phyloP scores from a whole-genome alignment of 2,797 vertebrate species.

The Steatocranus sp. region DNA sequence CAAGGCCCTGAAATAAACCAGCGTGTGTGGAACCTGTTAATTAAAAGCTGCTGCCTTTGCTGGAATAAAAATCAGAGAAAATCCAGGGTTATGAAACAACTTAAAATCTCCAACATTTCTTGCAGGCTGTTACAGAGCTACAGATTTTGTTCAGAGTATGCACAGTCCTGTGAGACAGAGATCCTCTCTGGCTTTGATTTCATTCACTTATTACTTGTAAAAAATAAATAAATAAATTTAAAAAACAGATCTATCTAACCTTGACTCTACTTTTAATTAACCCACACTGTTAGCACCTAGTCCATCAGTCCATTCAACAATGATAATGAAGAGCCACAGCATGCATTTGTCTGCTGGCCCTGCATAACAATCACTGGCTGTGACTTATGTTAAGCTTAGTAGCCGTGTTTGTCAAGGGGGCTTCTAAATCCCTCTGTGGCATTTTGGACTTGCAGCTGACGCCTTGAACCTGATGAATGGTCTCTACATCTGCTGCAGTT shows the following conservation, averaged over 20 bases:
- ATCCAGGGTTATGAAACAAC: slow-evolving; percentile 44
- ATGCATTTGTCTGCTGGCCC: slow-evolving; percentile 7
- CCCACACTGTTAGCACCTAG: background rate
- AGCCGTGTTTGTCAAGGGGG: slow-evolving; percentile 29
- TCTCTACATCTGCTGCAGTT: slow-evolving; percentile 58
- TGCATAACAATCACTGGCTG: slow-evolving; percentile 4
- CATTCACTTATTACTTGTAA: background rate
- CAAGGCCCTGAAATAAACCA: slow-evolving; percentile 56
- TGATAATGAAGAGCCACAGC: background rate
- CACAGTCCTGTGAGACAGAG: background rate
- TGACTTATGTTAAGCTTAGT: slow-evolving; percentile 41
- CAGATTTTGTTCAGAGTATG: background rate
- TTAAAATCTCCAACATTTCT: slow-evolving; percentile 32
- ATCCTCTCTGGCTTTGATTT: slow-evolving; percentile 3
- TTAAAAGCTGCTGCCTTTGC: slow-evolving; percentile 62
- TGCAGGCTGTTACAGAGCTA: background rate
- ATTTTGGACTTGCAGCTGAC: slow-evolving; percentile 60
- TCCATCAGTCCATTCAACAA: background rate
- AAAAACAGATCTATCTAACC: background rate
- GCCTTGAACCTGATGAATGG: slow-evolving; percentile 50
- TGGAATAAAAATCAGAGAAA: slow-evolving; percentile 58
- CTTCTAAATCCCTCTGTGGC: slow-evolving; percentile 56
- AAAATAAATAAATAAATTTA: background rate
- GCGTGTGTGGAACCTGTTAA: slow-evolving; percentile 60
- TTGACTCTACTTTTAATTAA: background rate